Percentiles rank a stretch among this genome's conserved stretches.
These are phyloP conservation scores for Heliconius himera DNA, from an alignment of 1,140 invertebrate species.

Conservation along the genomic window DNA sequence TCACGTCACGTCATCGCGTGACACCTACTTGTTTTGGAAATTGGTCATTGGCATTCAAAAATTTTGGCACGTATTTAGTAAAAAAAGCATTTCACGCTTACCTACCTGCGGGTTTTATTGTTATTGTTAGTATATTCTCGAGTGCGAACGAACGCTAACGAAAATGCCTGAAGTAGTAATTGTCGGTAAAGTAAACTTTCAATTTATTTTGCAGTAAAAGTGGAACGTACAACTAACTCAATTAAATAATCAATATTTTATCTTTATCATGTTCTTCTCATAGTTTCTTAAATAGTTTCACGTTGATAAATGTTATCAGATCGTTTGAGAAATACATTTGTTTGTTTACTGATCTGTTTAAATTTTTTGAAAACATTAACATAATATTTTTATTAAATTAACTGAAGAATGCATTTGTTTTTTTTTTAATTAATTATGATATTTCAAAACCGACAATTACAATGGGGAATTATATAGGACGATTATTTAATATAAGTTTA, in stretches of 20 bases:
- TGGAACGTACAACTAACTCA: not conserved
- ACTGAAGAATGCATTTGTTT: too few species aligned
- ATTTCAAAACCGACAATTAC: not conserved
- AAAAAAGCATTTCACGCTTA: not conserved
- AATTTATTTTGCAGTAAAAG: not conserved
- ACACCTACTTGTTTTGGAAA: slow-evolving; percentile 46
- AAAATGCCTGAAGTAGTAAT: slow-evolving; percentile 65
- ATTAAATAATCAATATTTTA: not conserved
- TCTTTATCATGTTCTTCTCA: not conserved
- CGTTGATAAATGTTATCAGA: not conserved
- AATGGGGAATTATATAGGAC: too few species aligned
- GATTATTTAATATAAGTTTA: not conserved
- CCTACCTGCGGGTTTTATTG: slow-evolving; percentile 35
- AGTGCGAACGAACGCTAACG: slow-evolving; percentile 56
- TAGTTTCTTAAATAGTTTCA: not conserved
- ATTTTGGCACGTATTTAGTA: slow-evolving; percentile 61
- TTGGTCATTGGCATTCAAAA: slow-evolving; percentile 60
- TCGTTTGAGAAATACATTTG: not conserved
- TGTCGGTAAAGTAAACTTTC: slow-evolving; percentile 60
- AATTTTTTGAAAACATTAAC: too few species aligned
- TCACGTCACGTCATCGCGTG: slow-evolving; percentile 27
- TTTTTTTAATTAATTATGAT: too few species aligned
- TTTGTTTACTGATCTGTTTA: not conserved
- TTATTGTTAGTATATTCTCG: slow-evolving; percentile 56
- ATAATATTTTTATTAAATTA: not conserved